A percentile compares a stretch with the other conserved stretches of the same genome.
Evolutionary conservation across 1,140 invertebrate species (phyloP).

Genomic region (Araneus ventricosus): DNA sequence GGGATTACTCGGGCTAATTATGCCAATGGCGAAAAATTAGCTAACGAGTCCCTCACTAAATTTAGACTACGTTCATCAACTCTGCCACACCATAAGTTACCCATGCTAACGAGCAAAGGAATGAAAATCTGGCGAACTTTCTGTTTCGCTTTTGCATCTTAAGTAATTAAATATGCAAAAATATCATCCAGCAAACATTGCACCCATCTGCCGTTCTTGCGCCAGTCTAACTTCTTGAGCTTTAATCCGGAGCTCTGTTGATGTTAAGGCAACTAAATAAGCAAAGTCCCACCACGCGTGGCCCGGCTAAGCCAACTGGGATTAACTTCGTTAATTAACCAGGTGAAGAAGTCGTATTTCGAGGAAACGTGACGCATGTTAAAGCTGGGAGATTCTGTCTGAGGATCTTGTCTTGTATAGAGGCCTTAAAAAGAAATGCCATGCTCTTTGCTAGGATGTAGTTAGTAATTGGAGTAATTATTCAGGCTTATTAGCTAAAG

Average conservation of each 20-base stretch:
- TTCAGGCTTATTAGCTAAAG: too few species aligned
- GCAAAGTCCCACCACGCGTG: background rate
- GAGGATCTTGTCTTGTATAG: background rate
- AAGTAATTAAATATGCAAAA: constrained; percentile 40
- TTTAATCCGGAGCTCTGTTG: background rate
- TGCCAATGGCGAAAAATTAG: background rate
- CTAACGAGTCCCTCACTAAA: background rate
- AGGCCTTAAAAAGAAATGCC: too few species aligned
- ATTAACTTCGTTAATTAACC: constrained; percentile 52
- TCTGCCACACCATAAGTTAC: background rate
- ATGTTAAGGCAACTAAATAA: constrained; percentile 45
- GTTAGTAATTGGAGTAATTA: too few species aligned
- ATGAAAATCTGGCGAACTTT: constrained; percentile 2
- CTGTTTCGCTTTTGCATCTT: constrained; percentile 16
- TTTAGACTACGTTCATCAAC: background rate
- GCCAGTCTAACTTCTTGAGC: background rate
- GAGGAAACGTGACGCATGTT: constrained; percentile 14
- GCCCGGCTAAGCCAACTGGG: constrained; percentile 3
- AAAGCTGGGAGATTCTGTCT: background rate
- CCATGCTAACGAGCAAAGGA: background rate
- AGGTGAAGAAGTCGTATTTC: constrained; percentile 51
- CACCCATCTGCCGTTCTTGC: constrained; percentile 2
- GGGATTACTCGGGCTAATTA: background rate
- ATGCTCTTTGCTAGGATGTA: background rate
- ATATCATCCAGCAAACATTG: background rate